These are phyloP conservation scores for Capromys pilorides DNA, from an alignment of 2,797 vertebrate genomes.

Conservation along the genomic window DNA sequence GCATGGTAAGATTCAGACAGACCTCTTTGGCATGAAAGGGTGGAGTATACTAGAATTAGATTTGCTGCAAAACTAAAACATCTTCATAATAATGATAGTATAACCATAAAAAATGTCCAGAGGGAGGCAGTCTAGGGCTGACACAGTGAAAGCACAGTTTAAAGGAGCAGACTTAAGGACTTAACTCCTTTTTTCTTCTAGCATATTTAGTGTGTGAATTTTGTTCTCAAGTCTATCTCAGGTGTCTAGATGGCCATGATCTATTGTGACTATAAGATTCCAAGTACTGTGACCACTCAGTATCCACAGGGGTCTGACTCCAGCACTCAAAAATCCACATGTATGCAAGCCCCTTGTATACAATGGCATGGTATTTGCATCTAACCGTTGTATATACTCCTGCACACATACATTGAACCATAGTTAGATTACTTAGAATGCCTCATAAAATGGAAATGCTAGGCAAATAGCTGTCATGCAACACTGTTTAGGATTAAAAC, in stretches of 20 bases:
- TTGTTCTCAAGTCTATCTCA: background rate
- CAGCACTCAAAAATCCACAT: background rate
- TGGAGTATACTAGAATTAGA: background rate
- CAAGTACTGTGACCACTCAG: background rate
- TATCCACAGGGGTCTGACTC: background rate
- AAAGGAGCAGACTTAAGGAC: background rate
- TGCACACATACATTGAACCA: background rate
- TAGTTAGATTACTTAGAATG: background rate
- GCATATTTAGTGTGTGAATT: background rate
- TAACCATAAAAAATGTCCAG: background rate
- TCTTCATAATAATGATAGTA: background rate
- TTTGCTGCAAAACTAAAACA: slow-evolving; percentile 13
- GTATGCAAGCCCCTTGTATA: background rate
- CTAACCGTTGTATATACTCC: background rate
- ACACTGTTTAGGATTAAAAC: too few relatives aligned
- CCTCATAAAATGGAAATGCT: background rate
- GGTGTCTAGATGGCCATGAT: background rate
- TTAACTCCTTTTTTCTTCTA: background rate
- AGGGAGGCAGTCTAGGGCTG: background rate
- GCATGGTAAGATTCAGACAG: background rate
- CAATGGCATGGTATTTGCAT: background rate
- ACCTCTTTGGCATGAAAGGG: background rate
- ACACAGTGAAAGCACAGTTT: background rate
- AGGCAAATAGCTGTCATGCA: background rate
- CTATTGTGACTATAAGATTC: background rate